Evolutionary conservation across 2,797 vertebrate genomes (phyloP).

Genomic region (Chaetophractus vellerosus): DNA sequence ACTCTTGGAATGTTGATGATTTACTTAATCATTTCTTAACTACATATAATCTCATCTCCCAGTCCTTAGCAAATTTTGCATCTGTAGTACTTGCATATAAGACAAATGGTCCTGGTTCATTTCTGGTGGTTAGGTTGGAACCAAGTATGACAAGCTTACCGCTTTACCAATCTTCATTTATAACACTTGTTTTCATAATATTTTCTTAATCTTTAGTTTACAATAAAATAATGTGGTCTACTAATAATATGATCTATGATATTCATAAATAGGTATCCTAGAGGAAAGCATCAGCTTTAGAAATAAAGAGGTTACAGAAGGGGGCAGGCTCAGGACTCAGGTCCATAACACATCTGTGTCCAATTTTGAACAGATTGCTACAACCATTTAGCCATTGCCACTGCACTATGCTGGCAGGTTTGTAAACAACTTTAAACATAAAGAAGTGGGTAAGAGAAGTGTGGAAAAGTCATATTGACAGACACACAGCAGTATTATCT

Average conservation of each 20-base stretch:
- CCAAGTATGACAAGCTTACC: not conserved
- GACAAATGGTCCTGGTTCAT: not conserved
- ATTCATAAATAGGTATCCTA: slow-evolving; percentile 58
- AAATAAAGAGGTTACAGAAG: slow-evolving; percentile 49
- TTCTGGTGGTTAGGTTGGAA: slow-evolving; percentile 41
- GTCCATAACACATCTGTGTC: slow-evolving; percentile 1
- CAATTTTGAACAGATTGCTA: slow-evolving; percentile 61
- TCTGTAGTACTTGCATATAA: not conserved
- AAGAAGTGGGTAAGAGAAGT: not conserved
- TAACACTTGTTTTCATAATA: not conserved
- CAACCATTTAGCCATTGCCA: slow-evolving; percentile 23
- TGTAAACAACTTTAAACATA: slow-evolving; percentile 81
- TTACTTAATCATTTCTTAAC: slow-evolving; percentile 43
- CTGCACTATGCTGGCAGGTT: slow-evolving; percentile 38
- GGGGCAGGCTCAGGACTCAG: not conserved
- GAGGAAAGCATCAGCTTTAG: slow-evolving; percentile 47
- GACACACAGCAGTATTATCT: not conserved
- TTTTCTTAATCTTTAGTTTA: slow-evolving; percentile 40
- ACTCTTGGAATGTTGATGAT: not conserved
- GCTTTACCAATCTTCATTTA: not conserved
- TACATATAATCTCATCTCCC: not conserved
- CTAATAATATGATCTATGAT: slow-evolving; percentile 1
- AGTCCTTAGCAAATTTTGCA: not conserved
- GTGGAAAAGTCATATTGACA: not conserved
- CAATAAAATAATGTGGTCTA: slow-evolving; percentile 28